Conservation (phyloP, 2,797 vertebrate species). For the Amniataba percoides region DNA sequence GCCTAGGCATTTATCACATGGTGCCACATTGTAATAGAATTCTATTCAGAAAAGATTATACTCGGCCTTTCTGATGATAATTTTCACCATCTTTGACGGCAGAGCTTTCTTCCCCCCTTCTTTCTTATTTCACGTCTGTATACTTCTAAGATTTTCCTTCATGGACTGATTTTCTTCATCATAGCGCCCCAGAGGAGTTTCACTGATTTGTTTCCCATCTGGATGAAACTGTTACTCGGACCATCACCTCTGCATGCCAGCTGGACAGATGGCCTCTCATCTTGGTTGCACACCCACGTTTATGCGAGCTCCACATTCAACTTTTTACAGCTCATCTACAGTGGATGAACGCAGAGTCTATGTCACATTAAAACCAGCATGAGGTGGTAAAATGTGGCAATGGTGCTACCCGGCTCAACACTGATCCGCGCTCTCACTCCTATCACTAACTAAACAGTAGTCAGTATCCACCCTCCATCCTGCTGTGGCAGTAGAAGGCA, state of each 20-base stretch:
- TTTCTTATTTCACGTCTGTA: constrained; percentile 45
- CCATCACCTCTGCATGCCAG: constrained; percentile 55
- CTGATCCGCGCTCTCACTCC: constrained; percentile 10
- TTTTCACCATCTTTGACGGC: constrained; percentile 77
- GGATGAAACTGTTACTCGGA: constrained; percentile 54
- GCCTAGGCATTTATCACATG: constrained; percentile 78
- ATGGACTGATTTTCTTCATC: constrained; percentile 42
- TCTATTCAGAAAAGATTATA: constrained; percentile 85
- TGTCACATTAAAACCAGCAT: constrained; percentile 35
- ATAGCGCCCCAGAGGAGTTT: constrained; percentile 33
- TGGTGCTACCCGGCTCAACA: constrained; percentile 13
- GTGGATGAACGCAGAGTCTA: constrained; percentile 21
- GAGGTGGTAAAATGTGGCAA: constrained; percentile 26
- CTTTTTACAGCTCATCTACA: constrained; percentile 45
- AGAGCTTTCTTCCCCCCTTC: constrained; percentile 38
- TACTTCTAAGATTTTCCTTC: constrained; percentile 59
- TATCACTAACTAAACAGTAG: constrained; percentile 19
- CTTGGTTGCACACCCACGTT: constrained; percentile 15
- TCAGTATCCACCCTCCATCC: not conserved
- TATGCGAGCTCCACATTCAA: constrained; percentile 1
- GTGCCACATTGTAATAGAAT: constrained; percentile 80
- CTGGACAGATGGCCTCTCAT: constrained; percentile 58
- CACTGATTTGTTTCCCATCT: constrained; percentile 44
- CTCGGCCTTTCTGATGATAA: constrained; percentile 81
- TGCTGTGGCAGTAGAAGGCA: not conserved